These are phyloP conservation scores for Eira barbara DNA, from an alignment of 2,113 vertebrate species.

Conservation along the genomic window DNA sequence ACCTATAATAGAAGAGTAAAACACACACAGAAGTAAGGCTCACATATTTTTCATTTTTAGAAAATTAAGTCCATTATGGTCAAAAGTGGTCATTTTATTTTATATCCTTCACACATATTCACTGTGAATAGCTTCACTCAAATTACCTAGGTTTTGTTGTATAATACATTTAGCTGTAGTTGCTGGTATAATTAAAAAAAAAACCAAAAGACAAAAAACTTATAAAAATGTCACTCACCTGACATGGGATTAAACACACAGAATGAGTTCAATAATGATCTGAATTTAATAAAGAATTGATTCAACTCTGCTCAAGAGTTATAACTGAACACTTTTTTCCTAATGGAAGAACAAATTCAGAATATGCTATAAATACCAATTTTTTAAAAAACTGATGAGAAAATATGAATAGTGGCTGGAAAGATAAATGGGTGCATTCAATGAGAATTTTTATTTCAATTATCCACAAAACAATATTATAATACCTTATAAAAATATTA, in stretches of 20 bases:
- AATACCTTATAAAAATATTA: constrained; percentile 87
- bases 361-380: constrained; percentile 25
- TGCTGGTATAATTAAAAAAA: background rate
- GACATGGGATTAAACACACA: background rate
- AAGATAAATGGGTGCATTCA: constrained; percentile 78
- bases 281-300: constrained; percentile 51
- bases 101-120: background rate
- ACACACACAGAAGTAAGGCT: background rate
- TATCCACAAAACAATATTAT: constrained; percentile 83
- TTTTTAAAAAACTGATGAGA: constrained; percentile 8
- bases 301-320: constrained; percentile 3
- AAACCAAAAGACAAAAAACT: background rate
- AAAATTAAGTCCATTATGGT: constrained; percentile 5
- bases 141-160: constrained; percentile 8
- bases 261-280: constrained; percentile 2
- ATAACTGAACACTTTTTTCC: background rate
- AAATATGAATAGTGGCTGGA: constrained; percentile 43
- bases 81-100: background rate
- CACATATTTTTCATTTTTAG: background rate
- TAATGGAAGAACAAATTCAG: constrained; percentile 46
- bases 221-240: constrained; percentile 1
- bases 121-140: background rate
- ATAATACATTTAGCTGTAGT: background rate
- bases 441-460: constrained; percentile 83
- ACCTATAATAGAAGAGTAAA: background rate